A percentile compares a stretch with the other conserved stretches of the same genome.
These are phyloP conservation scores for Reticulitermes speratus DNA, from an alignment of 1,140 invertebrate species.

Conservation along the genomic window DNA sequence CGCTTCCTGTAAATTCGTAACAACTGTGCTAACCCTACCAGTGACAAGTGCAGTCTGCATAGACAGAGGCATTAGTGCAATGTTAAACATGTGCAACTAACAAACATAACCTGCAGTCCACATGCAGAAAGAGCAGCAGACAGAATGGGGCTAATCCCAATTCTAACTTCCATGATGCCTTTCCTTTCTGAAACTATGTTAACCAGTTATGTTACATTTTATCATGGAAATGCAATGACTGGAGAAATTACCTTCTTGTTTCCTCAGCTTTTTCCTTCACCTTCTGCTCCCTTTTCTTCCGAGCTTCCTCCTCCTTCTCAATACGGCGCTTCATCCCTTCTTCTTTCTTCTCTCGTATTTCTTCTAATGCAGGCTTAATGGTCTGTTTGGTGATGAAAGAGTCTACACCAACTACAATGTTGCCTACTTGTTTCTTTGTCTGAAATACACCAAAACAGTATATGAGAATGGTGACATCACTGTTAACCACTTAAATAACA, in stretches of 20 bases:
- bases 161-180: background rate
- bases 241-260: background rate
- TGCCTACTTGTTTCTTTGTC: background rate
- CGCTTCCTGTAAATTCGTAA: background rate
- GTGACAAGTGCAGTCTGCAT: no score
- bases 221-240: background rate
- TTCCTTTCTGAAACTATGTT: background rate
- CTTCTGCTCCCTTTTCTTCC: background rate
- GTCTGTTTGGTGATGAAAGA: background rate
- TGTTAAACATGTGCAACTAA: no score
- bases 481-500: no score
- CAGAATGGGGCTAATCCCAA: no score
- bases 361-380: background rate
- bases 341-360: background rate
- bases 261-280: background rate
- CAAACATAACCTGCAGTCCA: no score
- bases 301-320: background rate
- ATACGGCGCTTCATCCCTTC: constrained; percentile 1
- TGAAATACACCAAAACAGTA: background rate
- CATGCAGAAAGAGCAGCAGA: no score
- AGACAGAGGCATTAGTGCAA: no score
- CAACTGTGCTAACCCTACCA: no score
- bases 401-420: background rate
- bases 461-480: no score
- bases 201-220: background rate